phyloP scores from a whole-genome alignment of 2,113 vertebrate species.

The Dendrocopos noguchii region DNA sequence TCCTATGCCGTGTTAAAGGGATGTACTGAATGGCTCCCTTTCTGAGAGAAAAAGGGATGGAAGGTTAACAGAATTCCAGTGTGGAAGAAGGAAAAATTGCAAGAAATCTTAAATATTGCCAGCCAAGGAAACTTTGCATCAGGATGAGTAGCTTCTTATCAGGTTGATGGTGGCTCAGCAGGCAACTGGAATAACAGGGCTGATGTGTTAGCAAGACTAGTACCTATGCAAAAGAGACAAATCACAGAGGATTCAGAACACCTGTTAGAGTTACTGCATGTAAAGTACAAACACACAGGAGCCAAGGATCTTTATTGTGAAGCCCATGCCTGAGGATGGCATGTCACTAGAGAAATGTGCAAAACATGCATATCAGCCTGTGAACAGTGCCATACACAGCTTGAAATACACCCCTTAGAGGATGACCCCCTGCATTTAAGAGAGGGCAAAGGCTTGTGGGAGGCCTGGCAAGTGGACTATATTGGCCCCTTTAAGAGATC shows the following conservation, averaged over 20 bases:
- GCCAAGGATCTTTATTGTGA: not conserved
- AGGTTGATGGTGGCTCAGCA: not conserved
- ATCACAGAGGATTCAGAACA: not conserved
- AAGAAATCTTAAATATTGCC: not conserved
- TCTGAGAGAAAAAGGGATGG: not conserved
- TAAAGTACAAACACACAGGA: not conserved
- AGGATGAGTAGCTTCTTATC: not conserved
- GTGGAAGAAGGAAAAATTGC: not conserved
- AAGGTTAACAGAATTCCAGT: not conserved
- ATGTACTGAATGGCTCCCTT: not conserved
- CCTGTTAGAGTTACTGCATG: not conserved
- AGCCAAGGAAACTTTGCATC: not conserved
- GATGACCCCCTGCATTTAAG: not conserved
- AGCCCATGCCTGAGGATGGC: not conserved
- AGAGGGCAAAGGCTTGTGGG: not conserved
- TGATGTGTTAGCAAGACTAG: not conserved
- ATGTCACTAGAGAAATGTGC: not conserved
- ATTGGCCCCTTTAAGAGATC: not conserved
- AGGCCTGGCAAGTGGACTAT: not conserved
- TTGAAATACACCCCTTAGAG: not conserved
- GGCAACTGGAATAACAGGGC: not conserved
- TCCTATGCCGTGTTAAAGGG: not conserved
- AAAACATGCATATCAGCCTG: not conserved
- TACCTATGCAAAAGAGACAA: not conserved
- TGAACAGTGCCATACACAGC: not conserved